Percentiles rank a stretch among this genome's conserved stretches.
Conservation (phyloP, 2,888 invertebrate species). For the Abrostola triplasia region DNA sequence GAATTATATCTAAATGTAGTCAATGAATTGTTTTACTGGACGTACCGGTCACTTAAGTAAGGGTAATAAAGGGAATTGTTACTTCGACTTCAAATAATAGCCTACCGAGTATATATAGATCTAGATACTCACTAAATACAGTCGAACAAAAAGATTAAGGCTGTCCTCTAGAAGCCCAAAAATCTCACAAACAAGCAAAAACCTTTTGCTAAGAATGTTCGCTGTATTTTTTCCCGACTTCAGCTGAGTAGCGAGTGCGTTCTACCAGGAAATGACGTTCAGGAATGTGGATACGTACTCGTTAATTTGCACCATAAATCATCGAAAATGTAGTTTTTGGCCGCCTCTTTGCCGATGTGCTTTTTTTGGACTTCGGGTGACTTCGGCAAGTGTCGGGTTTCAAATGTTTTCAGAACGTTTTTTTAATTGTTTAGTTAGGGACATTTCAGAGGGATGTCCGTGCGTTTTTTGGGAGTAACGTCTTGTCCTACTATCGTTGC, state of each 20-base stretch:
- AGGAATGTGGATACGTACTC: slow-evolving; percentile 88
- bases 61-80: too few relatives aligned
- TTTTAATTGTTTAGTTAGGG: slow-evolving; percentile 54
- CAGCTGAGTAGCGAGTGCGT: slow-evolving; percentile 76
- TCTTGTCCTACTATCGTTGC: too few relatives aligned
- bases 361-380: slow-evolving; percentile 43
- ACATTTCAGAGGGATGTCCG: slow-evolving; percentile 41
- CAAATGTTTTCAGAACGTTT: slow-evolving; percentile 69
- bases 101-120: too few relatives aligned
- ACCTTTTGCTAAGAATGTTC: slow-evolving; percentile 68
- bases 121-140: too few relatives aligned
- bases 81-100: too few relatives aligned
- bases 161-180: slow-evolving; percentile 32
- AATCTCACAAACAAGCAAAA: slow-evolving; percentile 56
- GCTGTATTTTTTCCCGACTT: slow-evolving; percentile 75
- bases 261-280: slow-evolving; percentile 87
- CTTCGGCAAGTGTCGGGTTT: slow-evolving; percentile 73
- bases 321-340: slow-evolving; percentile 84
- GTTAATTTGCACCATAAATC: slow-evolving; percentile 88
- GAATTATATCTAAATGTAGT: too few relatives aligned
- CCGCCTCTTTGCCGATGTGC: slow-evolving; percentile 75
- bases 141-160: slow-evolving; percentile 30
- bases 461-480: slow-evolving; percentile 33
- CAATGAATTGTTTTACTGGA: too few relatives aligned
- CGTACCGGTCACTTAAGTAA: too few relatives aligned